Percentiles rank a stretch among this genome's conserved stretches.
These are phyloP conservation scores for Pterostichus niger DNA, from an alignment of 2,888 invertebrate genomes.

Conservation along the genomic window DNA sequence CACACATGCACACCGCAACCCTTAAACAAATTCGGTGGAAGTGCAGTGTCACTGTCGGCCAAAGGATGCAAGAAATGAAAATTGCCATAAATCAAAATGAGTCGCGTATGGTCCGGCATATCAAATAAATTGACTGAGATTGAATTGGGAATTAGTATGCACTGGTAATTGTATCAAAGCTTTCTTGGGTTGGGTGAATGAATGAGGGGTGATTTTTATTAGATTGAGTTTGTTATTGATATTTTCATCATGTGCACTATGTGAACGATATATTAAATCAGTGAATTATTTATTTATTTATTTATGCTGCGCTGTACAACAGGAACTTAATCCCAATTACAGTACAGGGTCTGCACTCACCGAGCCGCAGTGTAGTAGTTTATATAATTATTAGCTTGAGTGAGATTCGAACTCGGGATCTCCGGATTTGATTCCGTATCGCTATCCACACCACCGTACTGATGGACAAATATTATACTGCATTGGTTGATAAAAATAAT, in stretches of 20 bases:
- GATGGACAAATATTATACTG: too few species aligned
- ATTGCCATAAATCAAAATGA: slow-evolving; percentile 45
- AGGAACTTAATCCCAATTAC: too few species aligned
- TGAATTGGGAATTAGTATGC: slow-evolving; percentile 2
- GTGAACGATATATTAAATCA: background rate
- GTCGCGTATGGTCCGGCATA: background rate
- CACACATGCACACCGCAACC: background rate
- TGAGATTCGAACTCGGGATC: too few species aligned
- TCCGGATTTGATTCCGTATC: too few species aligned
- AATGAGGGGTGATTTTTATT: background rate
- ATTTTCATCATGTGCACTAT: background rate
- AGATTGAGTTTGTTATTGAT: slow-evolving; percentile 6
- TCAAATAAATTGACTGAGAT: slow-evolving; percentile 22
- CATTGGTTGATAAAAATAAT: too few species aligned
- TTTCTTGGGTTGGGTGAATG: background rate
- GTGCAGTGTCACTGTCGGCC: slow-evolving; percentile 3
- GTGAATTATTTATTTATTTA: too few species aligned
- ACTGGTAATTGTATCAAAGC: slow-evolving; percentile 1
- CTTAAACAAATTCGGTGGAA: background rate
- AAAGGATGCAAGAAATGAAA: background rate
- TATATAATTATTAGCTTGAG: too few species aligned
- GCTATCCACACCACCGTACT: too few species aligned
- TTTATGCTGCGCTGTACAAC: too few species aligned
- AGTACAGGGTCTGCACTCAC: too few species aligned
- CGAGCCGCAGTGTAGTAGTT: too few species aligned